Evolutionary conservation across 2,888 invertebrate genomes (phyloP), one percentile per base, ranked within the genome.

Genomic region (Trachelus iudaicus): DNA sequence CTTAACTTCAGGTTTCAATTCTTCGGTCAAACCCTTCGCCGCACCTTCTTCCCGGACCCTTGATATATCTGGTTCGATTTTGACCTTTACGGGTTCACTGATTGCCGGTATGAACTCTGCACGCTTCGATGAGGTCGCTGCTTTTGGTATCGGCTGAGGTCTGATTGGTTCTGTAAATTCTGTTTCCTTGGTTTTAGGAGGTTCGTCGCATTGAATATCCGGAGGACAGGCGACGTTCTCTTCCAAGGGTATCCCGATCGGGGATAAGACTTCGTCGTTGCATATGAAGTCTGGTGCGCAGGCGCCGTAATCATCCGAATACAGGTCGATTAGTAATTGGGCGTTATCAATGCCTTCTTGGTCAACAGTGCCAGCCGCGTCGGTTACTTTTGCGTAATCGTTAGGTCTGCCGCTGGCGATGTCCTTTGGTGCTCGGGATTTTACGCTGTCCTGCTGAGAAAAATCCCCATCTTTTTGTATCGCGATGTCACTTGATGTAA

Each of bases 241-340:
- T 23, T 9, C 56, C 2, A 9, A 9, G 56, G 56, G 23, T 9
- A 9, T 23, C 9, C 23, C 23, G 23, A 56, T 56, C 56, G 23
- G 23, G 6, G 40, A 23, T 9, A 40, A 15, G 35, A 83, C 81
- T 15, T 78, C 34, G 13, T 85, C 86, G 30, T 85, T 82, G 81
- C 84, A 86, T 9, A 73, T 15, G 73, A 81, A 82, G 23, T 80
- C 83, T 3, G 81, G 75, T 1, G 81, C 75, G 37, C 86, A 87
- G 33, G 34, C 34, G 11, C 30, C 71, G 30, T 31, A 34, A 3
- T 71, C 31, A 12, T 30, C 71, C 6, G 56, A 9, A 23, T 23
- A 56, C 23, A 56, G 23, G 2, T 56, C 23, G 56, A 56, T 56
- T 23, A 56, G 15, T 23, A 56, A 56, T 56, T 56, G 56, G 23